phyloP scores from a whole-genome alignment of 2,797 vertebrate genomes.

The Petrocephalus schoutedeni region DNA sequence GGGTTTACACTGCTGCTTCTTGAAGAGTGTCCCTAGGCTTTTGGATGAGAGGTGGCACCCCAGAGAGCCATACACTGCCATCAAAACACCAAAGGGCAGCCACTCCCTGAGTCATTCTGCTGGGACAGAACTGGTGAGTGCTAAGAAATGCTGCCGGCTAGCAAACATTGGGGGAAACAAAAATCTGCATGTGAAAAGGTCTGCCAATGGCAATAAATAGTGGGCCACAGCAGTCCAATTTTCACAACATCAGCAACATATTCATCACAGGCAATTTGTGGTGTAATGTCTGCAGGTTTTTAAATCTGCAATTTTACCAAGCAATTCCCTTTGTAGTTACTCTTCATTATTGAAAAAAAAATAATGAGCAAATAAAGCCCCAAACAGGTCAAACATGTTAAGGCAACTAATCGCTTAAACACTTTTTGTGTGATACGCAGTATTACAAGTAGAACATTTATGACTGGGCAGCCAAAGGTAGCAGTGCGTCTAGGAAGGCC shows the following conservation, averaged over 20 bases:
- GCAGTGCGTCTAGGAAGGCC: neutral
- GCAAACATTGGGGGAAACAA: neutral
- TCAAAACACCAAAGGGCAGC: neutral
- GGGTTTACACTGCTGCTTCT: constrained; percentile 40
- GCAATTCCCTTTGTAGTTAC: neutral
- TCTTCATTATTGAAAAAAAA: neutral
- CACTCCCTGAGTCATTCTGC: constrained; percentile 12
- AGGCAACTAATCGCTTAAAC: neutral
- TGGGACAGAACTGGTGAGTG: neutral
- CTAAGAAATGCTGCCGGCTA: neutral
- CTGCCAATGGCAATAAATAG: neutral
- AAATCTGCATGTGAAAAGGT: neutral
- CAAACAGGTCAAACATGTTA: constrained; percentile 24
- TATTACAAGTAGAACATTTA: neutral
- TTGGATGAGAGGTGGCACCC: constrained; percentile 31
- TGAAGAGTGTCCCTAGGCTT: constrained; percentile 29
- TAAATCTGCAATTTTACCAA: neutral
- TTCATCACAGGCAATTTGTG: neutral
- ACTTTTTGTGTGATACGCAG: neutral
- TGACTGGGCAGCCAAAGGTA: neutral
- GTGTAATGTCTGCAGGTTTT: neutral
- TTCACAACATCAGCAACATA: neutral
- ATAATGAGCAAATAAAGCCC: neutral
- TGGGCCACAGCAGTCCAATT: neutral
- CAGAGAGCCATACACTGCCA: constrained; percentile 28